Evolutionary conservation across 2,888 invertebrate genomes (phyloP), one percentile per base, ranked within the genome.

Genomic region (Priocnemis perturbator): DNA sequence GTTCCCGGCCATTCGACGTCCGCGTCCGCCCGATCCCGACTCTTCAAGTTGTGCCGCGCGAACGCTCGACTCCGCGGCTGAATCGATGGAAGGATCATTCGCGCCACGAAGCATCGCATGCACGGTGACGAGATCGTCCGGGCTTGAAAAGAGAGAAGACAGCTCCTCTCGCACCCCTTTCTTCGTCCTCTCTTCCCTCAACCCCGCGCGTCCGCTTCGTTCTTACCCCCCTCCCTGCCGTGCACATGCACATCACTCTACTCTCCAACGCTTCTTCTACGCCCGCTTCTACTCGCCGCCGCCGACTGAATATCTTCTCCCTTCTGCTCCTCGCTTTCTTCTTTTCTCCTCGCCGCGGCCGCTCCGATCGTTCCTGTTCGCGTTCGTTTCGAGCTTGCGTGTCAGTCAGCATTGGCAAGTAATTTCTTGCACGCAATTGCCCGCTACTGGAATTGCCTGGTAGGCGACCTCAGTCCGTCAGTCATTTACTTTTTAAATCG

Each of bases 391-490:
- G 79, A 83, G 85, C 77, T 85, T 83, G 86, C 86, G 86, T 86
- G 86, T 81, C 77, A 81, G 77, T 82, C 82, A 81, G 79, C 79
- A 83, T 86, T 85, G 84, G 76, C 83, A 81, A 81, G 87, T 84
- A 87, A 88, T 88, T 88, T 88, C 85, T 88, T 84, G 88, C 88
- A 88, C 87, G 88, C 88, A 84, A 88, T 87, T 86, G 84, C 82
- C 83, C 84, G 87, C 88, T 87, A 87, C 87, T 86, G 87, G 87
- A 87, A 87, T 86, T 86, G 83, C 84, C 84, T 83, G 85, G 83
- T 84, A 85, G 85, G 85, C 83, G 85, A 86, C 87, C 85, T 86
- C 85, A 83, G 83, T 84, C 86, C 83, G 82, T 84, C 85, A 85
- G 82, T 85, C 86, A 85, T 86, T 86, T 86, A 83, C 81, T 86